Conservation (phyloP, 2,888 invertebrate genomes). For the Ceramica pisi region DNA sequence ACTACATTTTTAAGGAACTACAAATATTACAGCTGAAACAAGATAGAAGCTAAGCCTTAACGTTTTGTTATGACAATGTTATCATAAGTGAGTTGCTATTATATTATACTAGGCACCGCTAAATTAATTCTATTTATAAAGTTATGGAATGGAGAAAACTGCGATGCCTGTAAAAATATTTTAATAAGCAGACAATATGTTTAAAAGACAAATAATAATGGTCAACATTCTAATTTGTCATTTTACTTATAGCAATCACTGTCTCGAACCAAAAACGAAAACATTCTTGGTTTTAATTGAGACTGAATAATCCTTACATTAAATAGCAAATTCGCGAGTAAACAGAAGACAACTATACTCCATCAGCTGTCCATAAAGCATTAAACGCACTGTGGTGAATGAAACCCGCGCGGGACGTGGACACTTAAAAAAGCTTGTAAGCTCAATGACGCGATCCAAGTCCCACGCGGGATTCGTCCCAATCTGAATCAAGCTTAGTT, state of each 20-base stretch:
- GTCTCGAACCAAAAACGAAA: background rate
- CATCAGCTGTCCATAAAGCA: background rate
- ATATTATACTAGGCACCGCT: slow-evolving; percentile 50
- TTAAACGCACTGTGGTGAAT: background rate
- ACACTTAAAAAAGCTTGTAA: background rate
- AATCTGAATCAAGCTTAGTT: background rate
- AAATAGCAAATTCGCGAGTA: slow-evolving; percentile 16
- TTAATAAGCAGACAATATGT: background rate
- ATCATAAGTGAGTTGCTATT: slow-evolving; percentile 42
- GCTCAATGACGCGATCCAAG: background rate
- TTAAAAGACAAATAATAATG: slow-evolving; percentile 7
- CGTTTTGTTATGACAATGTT: slow-evolving; percentile 11
- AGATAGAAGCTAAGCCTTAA: slow-evolving; percentile 15
- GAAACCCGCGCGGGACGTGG: background rate
- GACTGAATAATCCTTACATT: background rate
- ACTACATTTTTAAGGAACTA: slow-evolving; percentile 54
- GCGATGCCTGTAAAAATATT: slow-evolving; percentile 38
- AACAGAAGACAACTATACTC: background rate
- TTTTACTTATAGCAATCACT: background rate
- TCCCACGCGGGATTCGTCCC: background rate
- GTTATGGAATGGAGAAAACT: slow-evolving; percentile 51
- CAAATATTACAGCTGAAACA: slow-evolving; percentile 11
- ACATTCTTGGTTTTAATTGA: too few relatives aligned
- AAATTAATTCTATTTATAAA: slow-evolving; percentile 37
- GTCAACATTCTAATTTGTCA: slow-evolving; percentile 19